These are phyloP conservation scores for Drosophila ercepeae DNA, from an alignment of 1,140 invertebrate genomes.

Conservation along the genomic window DNA sequence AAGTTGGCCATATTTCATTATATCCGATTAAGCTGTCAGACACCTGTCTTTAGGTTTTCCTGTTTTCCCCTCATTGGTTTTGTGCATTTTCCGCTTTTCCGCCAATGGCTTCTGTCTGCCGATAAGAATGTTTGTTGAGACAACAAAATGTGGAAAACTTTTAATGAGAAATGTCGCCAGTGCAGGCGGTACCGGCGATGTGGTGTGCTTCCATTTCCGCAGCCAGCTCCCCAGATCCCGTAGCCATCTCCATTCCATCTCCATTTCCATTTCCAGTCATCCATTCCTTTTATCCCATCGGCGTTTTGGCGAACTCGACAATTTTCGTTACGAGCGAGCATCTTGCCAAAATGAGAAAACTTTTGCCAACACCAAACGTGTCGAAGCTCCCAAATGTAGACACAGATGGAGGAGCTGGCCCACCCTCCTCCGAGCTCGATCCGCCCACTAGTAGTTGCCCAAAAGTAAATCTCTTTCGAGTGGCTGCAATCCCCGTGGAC, in stretches of 20 bases:
- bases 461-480: constrained; percentile 79
- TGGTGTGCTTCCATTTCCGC: constrained; percentile 53
- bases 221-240: constrained; percentile 7
- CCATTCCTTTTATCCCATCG: constrained; percentile 43
- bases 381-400: constrained; percentile 46
- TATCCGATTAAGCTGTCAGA: constrained; percentile 30
- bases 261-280: background rate
- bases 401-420: constrained; percentile 30
- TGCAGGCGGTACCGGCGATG: constrained; percentile 37
- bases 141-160: constrained; percentile 64
- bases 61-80: background rate
- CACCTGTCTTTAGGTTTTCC: constrained; percentile 51
- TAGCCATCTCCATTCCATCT: background rate
- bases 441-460: constrained; percentile 51
- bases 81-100: constrained; percentile 21
- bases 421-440: constrained; percentile 20
- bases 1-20: constrained; percentile 36
- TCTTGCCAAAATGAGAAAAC: constrained; percentile 79
- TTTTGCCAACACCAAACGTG: constrained; percentile 75
- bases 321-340: constrained; percentile 77
- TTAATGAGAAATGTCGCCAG: constrained; percentile 75
- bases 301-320: constrained; percentile 70
- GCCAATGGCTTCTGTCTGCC: constrained; percentile 71
- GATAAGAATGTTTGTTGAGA: constrained; percentile 68
- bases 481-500: constrained; percentile 67